Evolutionary conservation across 1,140 invertebrate genomes (phyloP).

Genomic region (Pissodes strobi): DNA sequence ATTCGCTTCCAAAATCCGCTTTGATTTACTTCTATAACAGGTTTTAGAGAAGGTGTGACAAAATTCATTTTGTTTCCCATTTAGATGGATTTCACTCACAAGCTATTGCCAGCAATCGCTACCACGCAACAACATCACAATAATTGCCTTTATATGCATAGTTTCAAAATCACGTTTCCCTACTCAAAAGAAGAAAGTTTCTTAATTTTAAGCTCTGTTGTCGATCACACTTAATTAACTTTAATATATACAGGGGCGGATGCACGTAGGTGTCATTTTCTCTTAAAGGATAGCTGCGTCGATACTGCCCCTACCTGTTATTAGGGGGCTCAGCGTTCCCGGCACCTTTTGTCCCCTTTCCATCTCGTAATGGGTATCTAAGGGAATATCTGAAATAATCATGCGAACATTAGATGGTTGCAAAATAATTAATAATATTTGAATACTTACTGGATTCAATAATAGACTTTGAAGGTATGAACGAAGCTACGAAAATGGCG

Average conservation of each 20-base stretch:
- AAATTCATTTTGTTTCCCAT: too few species aligned
- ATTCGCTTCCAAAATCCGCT: too few species aligned
- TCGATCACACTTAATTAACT: conserved; percentile 16
- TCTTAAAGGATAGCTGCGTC: conserved; percentile 51
- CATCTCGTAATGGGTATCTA: conserved; percentile 78
- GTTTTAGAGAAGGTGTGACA: too few species aligned
- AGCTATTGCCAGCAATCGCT: not conserved
- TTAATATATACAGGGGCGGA: conserved; percentile 4
- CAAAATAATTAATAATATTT: conserved; percentile 2
- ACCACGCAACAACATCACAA: not conserved
- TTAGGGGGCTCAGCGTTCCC: conserved; percentile 77
- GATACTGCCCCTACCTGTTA: conserved; percentile 63
- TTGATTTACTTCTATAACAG: too few species aligned
- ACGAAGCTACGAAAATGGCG: conserved; percentile 62
- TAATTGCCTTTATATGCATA: conserved; percentile 4
- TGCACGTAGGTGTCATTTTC: conserved; percentile 2
- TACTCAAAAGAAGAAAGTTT: not conserved
- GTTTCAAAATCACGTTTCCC: conserved; percentile 10
- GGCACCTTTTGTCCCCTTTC: conserved; percentile 73
- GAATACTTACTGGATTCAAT: conserved; percentile 47
- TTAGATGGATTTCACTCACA: too few species aligned
- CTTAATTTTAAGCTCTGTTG: conserved; percentile 9
- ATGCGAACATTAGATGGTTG: too few species aligned
- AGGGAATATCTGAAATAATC: conserved; percentile 63
- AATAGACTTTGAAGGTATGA: conserved; percentile 50